Base-by-base conservation (phyloP, 1,140 invertebrate species). In the Achatina immaculata region DNA sequence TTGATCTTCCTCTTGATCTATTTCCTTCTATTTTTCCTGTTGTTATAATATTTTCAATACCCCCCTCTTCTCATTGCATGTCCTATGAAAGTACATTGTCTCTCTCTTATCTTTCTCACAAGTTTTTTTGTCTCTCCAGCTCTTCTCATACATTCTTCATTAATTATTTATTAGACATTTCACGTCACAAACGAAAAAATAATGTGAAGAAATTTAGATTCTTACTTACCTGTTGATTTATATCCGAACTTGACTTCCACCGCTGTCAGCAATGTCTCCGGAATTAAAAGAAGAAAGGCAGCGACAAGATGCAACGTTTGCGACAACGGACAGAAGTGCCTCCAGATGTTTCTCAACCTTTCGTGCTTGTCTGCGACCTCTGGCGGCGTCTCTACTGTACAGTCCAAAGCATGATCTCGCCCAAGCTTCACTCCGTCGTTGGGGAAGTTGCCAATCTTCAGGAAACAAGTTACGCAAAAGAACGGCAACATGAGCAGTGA, bases 391-490 rank as follows among this genome's bases (percentile, higher is more conserved):
- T 58, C 73, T 55, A 40, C 43, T 40, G n/a, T 31, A 36, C 31
- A 62, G 31, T 58, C 84, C 21, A 87, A 65, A 19, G 85, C 87
- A 78, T 88, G 88, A 58, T 89, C 88, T 31, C 87, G 43, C 0
- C 88, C 88, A 24, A 89, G 81, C 62, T 88, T 88, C 24, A 85
- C 83, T 2, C 88, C 88, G 71, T 89, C 88, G 79, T 88, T 89
- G 51, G 85, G 87, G 73, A 86, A 85, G 80, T 89, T 89, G 48
- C 88, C 88, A 34, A 86, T 79, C 73, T 81, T 79, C 48, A 89
- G 80, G 28, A 88, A 76, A 24, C 83, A 84, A 14, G 84, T 81
- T 4, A 88, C 28, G 38, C 86, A 83, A 69, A 88, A 88, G 40
- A 89, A 78, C 0, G 88, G 88, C 11, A 89, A 43, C 36, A 86